Conservation (phyloP, 2,113 vertebrate species). For the Barnardius zonarius region DNA sequence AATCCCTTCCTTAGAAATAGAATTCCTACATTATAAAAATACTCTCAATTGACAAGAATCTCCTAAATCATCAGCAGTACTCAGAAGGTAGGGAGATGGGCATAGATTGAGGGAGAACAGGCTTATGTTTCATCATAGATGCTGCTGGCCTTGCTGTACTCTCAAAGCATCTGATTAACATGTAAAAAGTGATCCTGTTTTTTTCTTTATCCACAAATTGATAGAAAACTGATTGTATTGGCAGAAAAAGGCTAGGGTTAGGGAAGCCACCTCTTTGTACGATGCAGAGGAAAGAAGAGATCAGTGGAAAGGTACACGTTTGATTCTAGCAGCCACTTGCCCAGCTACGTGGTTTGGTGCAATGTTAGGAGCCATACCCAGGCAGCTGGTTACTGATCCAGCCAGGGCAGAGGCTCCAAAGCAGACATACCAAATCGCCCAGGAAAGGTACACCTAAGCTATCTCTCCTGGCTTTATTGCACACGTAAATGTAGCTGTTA, state of each 20-base stretch:
- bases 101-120: accelerated
- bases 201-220: neutral
- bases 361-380: neutral
- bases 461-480: neutral
- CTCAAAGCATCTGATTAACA: neutral
- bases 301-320: neutral
- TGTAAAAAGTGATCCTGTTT: neutral
- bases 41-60: neutral
- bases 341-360: accelerated
- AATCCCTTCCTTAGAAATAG: neutral
- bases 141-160: neutral
- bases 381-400: neutral
- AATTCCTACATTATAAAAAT: neutral
- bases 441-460: neutral
- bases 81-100: neutral
- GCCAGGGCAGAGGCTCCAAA: neutral
- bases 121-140: neutral
- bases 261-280: neutral
- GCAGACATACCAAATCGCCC: neutral
- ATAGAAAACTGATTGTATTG: neutral
- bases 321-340: neutral
- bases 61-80: neutral
- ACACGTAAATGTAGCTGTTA: neutral
- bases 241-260: neutral
- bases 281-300: neutral